A percentile compares a stretch with the other conserved stretches of the same genome.
Conservation (phyloP, 1,140 invertebrate genomes). For the Manduca sexta region DNA sequence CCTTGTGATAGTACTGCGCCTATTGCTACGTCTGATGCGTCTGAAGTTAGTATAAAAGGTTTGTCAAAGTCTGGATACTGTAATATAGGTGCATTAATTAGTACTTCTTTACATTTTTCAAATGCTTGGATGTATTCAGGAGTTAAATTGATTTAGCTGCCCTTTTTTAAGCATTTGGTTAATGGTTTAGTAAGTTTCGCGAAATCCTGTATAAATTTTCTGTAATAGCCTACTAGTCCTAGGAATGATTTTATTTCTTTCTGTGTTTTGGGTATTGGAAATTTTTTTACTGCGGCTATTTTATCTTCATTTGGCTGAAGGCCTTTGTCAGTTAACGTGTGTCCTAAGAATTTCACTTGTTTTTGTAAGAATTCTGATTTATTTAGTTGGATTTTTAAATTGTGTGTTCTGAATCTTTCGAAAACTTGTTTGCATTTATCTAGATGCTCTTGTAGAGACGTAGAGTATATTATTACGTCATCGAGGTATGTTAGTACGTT, state of each 20-base stretch:
- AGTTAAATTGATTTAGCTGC: background rate
- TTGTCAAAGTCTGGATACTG: too few relatives aligned
- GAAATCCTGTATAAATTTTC: too few relatives aligned
- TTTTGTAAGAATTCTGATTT: conserved; percentile 41
- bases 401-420: conserved; percentile 24
- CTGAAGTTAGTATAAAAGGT: background rate
- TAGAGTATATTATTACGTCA: conserved; percentile 23
- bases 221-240: too few relatives aligned
- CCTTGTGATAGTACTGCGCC: background rate
- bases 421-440: conserved; percentile 40
- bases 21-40: too few relatives aligned
- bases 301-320: conserved; percentile 30
- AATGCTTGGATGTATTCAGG: background rate
- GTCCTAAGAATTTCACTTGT: conserved; percentile 17
- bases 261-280: conserved; percentile 26
- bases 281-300: conserved; percentile 29
- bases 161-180: conserved; percentile 3
- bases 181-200: too few relatives aligned
- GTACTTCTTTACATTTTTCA: conserved; percentile 2
- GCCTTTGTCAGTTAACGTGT: conserved; percentile 25
- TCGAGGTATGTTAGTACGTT: too few relatives aligned
- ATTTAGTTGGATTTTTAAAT: conserved; percentile 51
- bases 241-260: conserved; percentile 33
- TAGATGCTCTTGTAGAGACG: conserved; percentile 31
- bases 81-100: too few relatives aligned